A percentile compares a stretch with the other conserved stretches of the same genome.
Conservation (phyloP, 2,113 vertebrate genomes). For the Erythrocercus mccallii region DNA sequence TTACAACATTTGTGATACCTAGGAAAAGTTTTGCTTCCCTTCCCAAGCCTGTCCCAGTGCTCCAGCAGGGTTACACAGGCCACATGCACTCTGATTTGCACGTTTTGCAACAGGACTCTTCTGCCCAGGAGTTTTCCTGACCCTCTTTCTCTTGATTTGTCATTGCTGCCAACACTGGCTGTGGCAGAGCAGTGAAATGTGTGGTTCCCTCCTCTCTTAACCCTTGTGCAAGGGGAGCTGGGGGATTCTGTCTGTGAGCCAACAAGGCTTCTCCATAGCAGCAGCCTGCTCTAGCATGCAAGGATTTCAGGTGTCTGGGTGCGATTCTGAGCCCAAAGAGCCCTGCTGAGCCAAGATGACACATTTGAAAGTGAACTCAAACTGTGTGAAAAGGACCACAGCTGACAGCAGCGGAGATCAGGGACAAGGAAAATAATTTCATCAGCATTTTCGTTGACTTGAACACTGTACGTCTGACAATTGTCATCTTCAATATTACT, state of each 20-base stretch:
- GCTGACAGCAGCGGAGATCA: neutral
- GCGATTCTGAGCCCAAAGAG: neutral
- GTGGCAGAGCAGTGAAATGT: neutral
- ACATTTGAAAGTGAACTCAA: neutral
- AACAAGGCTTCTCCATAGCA: neutral
- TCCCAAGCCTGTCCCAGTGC: neutral
- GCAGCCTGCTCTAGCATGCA: neutral
- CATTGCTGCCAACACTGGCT: neutral
- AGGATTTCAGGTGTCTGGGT: neutral
- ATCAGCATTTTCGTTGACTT: neutral
- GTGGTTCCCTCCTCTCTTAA: neutral
- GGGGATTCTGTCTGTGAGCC: neutral
- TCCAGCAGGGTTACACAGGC: neutral
- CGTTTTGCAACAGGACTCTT: neutral
- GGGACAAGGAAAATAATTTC: neutral
- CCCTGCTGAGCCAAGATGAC: neutral
- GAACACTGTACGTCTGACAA: neutral
- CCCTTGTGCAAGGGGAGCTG: fast-evolving
- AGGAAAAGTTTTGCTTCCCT: neutral
- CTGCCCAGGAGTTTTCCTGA: neutral
- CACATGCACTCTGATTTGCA: too few species aligned
- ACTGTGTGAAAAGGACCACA: neutral
- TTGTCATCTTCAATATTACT: neutral
- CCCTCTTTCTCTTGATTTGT: neutral
- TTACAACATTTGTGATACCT: neutral